These are phyloP conservation scores for Lepidochitona cinerea DNA, from an alignment of 2,888 invertebrate species.

Conservation along the genomic window DNA sequence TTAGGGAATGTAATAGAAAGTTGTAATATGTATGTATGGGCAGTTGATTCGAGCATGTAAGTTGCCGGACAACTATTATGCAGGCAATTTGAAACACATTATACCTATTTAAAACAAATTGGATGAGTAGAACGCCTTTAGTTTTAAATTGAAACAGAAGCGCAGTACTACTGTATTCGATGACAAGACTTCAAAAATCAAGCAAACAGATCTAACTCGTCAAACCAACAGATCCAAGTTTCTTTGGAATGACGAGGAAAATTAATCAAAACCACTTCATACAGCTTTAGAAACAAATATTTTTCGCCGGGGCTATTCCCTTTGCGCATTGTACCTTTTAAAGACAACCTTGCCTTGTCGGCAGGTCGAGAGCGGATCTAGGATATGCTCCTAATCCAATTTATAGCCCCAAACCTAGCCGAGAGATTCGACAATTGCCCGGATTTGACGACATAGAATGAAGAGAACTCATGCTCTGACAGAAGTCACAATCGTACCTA, in stretches of 20 bases:
- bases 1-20: too few relatives aligned
- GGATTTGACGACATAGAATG: neutral
- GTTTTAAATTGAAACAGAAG: too few relatives aligned
- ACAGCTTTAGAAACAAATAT: neutral
- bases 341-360: neutral
- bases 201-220: neutral
- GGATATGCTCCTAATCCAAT: neutral
- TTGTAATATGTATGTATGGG: too few relatives aligned
- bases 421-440: neutral
- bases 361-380: too few relatives aligned
- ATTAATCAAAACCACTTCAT: neutral
- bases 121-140: too few relatives aligned
- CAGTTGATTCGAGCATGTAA: too few relatives aligned
- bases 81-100: too few relatives aligned
- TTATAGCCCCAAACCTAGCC: neutral
- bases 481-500: slow-evolving; percentile 4
- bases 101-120: too few relatives aligned
- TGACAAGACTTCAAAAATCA: too few relatives aligned
- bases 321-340: neutral
- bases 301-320: neutral
- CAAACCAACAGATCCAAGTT: slow-evolving; percentile 2
- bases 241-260: neutral
- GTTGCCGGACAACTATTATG: too few relatives aligned
- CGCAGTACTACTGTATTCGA: too few relatives aligned
- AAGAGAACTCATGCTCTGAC: neutral